Evolutionary conservation across 1,140 invertebrate genomes (phyloP).

Genomic region (Bemisia tabaci): DNA sequence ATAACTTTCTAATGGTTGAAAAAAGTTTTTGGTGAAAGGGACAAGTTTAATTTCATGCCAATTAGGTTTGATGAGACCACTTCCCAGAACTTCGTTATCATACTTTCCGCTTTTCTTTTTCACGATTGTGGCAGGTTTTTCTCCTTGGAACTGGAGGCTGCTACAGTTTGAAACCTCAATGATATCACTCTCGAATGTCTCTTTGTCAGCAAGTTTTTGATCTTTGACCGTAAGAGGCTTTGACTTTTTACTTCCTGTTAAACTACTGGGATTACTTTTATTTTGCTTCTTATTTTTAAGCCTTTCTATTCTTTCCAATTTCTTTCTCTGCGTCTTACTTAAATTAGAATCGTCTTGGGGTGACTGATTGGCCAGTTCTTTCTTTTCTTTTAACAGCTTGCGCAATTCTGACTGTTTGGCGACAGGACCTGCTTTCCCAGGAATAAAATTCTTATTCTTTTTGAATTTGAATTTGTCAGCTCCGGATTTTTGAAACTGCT

Average conservation of each 20-base stretch:
- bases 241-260: not conserved
- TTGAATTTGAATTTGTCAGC: not conserved
- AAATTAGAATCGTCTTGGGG: not conserved
- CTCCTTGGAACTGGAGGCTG: not conserved
- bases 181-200: not conserved
- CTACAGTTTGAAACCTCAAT: not conserved
- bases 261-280: not conserved
- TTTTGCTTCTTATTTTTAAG: not conserved
- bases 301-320: not conserved
- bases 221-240: not conserved
- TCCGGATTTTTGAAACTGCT: not conserved
- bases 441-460: not conserved
- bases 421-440: not conserved
- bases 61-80: constrained; percentile 61
- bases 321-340: not conserved
- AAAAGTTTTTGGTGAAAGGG: constrained; percentile 84
- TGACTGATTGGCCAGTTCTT: not conserved
- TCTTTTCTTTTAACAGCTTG: not conserved
- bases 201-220: not conserved
- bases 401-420: not conserved
- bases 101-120: not conserved
- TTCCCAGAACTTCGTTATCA: not conserved
- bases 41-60: constrained; percentile 63
- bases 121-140: not conserved
- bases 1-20: not conserved